Base-by-base conservation (phyloP, 1,140 invertebrate species). In the Saxidomus purpurata region DNA sequence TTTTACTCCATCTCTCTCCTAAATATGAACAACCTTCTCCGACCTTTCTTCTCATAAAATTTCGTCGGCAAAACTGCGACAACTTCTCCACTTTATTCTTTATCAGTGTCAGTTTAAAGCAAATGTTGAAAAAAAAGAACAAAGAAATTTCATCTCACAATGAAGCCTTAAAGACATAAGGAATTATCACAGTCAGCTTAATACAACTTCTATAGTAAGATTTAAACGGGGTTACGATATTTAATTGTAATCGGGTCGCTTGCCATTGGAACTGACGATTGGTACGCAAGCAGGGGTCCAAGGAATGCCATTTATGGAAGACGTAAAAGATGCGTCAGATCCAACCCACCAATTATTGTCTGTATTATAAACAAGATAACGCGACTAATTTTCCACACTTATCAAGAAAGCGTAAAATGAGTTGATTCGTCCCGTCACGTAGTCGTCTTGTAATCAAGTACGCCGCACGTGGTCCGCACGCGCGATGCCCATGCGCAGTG, bases 311-410 rank as follows among this genome's bases (percentile, higher is more conserved):
- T 77, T 87, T 87, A 43, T 34, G 31, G 85, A 87, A 77, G 85
- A 69, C 63, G 19, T 61, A 49, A 31, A 87, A 88, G 52, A 67
- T 38, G 52, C 36, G 40, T 43, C 61, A 34, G n/a, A 36, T 2
- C 36, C 28, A 67, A 69, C 55, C 86, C 22, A 31, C 47, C 86
- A 88, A 88, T 88, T 88, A 88, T 71, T 81, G 8, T 81, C 86
- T 88, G 47, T 80, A 28, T 81, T 31, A 36, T 71, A 81, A 81
- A 88, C 86, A 88, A 55, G 74, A 80, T 80, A 80, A 79, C 77
- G 40, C 86, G 77, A 55, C 76, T 81, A 88, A 88, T 88, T 88
- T 77, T 88, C 76, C 36, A 88, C 86, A 88, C 86, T 88, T 88
- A 88, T 88, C 74, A 69, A 36, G 28, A 52, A 59, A 81, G 36